Conservation (phyloP, 2,888 invertebrate genomes). For the Urechis unicinctus region DNA sequence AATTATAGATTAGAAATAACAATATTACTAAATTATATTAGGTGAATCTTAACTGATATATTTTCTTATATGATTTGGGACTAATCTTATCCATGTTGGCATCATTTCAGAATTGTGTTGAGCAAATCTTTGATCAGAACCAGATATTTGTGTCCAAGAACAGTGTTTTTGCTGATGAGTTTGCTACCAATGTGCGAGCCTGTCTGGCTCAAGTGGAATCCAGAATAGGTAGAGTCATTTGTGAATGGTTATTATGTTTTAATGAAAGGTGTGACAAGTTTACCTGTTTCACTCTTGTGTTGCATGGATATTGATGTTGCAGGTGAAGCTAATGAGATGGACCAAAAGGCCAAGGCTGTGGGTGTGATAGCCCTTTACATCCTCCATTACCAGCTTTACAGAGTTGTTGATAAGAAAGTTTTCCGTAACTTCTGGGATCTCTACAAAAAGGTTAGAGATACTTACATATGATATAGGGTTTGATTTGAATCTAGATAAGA, state of each 20-base stretch:
- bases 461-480: too few species aligned
- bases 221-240: constrained; percentile 33
- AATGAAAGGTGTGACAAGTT: too few species aligned
- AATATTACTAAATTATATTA: too few species aligned
- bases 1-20: too few species aligned
- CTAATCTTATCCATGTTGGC: too few species aligned
- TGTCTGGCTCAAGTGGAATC: constrained; percentile 46
- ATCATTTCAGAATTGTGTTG: constrained; percentile 52
- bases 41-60: neutral
- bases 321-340: constrained; percentile 44
- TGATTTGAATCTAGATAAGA: neutral
- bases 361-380: constrained; percentile 49
- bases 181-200: constrained; percentile 62
- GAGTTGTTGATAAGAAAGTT: constrained; percentile 69
- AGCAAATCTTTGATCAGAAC: constrained; percentile 49
- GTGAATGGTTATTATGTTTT: too few species aligned
- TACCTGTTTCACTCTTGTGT: too few species aligned
- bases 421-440: constrained; percentile 68
- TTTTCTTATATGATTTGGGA: too few species aligned
- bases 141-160: constrained; percentile 47
- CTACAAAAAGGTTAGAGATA: constrained; percentile 75
- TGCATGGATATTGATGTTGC: constrained; percentile 8
- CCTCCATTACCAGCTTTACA: constrained; percentile 58
- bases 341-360: constrained; percentile 47
- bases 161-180: constrained; percentile 59